Evolutionary conservation across 2,797 vertebrate genomes (phyloP).

Genomic region (Potorous gilbertii): DNA sequence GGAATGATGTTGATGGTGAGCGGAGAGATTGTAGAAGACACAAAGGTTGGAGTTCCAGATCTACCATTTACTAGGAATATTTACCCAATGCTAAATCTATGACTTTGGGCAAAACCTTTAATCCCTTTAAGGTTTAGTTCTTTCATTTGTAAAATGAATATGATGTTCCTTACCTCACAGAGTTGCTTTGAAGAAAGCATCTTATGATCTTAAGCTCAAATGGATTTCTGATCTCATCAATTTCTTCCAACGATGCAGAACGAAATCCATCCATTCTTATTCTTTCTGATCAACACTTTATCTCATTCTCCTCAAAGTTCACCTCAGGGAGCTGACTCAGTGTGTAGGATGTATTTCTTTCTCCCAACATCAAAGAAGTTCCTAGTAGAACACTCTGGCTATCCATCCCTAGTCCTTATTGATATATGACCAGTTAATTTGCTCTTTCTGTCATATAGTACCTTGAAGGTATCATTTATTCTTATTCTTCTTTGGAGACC

Average conservation of each 20-base stretch:
- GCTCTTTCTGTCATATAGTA: background rate
- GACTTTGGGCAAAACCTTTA: background rate
- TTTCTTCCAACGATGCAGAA: background rate
- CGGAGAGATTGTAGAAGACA: background rate
- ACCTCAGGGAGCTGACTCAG: too few species aligned
- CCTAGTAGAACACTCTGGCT: background rate
- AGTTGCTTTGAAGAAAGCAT: background rate
- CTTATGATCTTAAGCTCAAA: background rate
- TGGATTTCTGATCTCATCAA: background rate
- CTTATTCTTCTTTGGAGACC: background rate
- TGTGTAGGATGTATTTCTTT: background rate
- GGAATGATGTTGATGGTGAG: too few species aligned
- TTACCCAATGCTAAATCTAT: background rate
- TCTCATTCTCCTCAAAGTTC: background rate
- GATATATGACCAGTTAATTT: background rate
- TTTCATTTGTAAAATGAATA: background rate
- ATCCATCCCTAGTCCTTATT: background rate
- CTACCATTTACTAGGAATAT: background rate
- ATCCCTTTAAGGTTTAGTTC: background rate
- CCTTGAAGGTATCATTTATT: background rate
- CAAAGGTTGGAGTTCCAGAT: background rate
- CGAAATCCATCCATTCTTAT: background rate
- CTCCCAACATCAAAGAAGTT: background rate
- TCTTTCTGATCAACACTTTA: background rate
- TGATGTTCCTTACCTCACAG: background rate